phyloP scores from a whole-genome alignment of 2,797 vertebrate genomes.

The Falco naumanni region DNA sequence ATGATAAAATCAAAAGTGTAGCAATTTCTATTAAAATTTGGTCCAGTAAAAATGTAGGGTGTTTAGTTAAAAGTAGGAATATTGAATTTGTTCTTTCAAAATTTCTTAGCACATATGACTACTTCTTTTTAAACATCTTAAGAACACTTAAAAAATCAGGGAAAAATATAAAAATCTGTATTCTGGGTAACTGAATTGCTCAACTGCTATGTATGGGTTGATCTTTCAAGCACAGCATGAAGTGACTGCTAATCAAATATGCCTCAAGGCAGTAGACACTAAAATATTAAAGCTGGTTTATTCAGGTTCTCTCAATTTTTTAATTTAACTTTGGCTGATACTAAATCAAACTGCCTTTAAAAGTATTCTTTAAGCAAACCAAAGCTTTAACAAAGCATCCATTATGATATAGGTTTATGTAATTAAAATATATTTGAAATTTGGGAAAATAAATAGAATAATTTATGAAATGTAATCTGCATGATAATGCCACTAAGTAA shows the following conservation, averaged over 20 bases:
- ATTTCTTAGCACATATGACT: not conserved
- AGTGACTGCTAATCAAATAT: constrained; percentile 44
- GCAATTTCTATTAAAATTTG: constrained; percentile 26
- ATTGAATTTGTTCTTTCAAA: not conserved
- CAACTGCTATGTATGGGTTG: constrained; percentile 1
- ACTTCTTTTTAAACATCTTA: not conserved
- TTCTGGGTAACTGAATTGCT: constrained; percentile 3
- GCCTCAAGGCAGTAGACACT: constrained; percentile 9
- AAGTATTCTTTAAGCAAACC: not conserved
- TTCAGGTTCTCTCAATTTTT: constrained; percentile 9
- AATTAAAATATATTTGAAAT: not conserved
- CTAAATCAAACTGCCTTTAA: not conserved
- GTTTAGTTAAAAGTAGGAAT: not conserved
- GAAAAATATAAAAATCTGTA: not conserved
- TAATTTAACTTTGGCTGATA: not conserved
- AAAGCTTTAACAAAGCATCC: not conserved
- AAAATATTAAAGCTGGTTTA: constrained; percentile 36
- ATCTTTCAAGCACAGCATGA: constrained; percentile 30
- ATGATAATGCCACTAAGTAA: not conserved
- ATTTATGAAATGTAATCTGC: not conserved
- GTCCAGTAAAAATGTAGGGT: not conserved
- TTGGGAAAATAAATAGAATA: not conserved
- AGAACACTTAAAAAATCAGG: not conserved
- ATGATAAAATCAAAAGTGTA: constrained; percentile 22
- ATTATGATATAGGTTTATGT: not conserved